phyloP scores from a whole-genome alignment of 23 tunicate species.

The Diplosoma virens region DNA sequence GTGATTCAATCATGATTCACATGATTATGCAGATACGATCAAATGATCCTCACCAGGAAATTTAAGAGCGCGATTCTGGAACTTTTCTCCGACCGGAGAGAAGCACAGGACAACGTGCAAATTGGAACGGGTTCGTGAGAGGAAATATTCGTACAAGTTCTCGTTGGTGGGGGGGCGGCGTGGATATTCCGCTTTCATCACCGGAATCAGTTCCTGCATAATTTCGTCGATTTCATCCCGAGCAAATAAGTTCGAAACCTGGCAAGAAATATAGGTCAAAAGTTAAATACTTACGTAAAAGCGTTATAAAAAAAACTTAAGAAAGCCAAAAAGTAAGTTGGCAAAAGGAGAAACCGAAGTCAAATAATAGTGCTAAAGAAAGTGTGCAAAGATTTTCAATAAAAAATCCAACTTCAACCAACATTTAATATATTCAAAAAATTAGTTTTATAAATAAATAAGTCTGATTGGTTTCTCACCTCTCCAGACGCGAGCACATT shows the following conservation, averaged over 20 bases:
- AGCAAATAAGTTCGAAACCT: conserved; percentile 93
- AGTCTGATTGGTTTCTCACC: conserved; percentile 20
- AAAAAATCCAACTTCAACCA: too few relatives aligned
- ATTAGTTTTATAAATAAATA: too few relatives aligned
- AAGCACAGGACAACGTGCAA: conserved; percentile 96
- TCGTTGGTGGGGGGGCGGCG: conserved; percentile 97
- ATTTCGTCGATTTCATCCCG: conserved; percentile 98
- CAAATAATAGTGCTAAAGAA: too few relatives aligned
- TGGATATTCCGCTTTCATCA: conserved; percentile 91
- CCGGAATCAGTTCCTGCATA: conserved; percentile 83
- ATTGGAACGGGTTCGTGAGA: conserved; percentile 91
- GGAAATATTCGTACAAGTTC: conserved; percentile 92
- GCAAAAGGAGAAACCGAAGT: not conserved
- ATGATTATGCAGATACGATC: too few relatives aligned
- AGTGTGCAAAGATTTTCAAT: too few relatives aligned
- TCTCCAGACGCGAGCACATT: conserved; percentile 98
- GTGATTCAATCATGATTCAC: too few relatives aligned
- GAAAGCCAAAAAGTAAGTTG: too few relatives aligned
- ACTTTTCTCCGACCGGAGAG: conserved; percentile 98
- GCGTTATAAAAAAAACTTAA: too few relatives aligned
- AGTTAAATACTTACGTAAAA: too few relatives aligned
- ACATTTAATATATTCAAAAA: too few relatives aligned
- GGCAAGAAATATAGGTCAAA: not conserved
- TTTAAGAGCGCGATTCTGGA: conserved; percentile 88
- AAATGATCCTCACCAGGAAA: conserved; percentile 94